Conservation (phyloP, 2,888 invertebrate genomes). For the Elmis aenea region DNA sequence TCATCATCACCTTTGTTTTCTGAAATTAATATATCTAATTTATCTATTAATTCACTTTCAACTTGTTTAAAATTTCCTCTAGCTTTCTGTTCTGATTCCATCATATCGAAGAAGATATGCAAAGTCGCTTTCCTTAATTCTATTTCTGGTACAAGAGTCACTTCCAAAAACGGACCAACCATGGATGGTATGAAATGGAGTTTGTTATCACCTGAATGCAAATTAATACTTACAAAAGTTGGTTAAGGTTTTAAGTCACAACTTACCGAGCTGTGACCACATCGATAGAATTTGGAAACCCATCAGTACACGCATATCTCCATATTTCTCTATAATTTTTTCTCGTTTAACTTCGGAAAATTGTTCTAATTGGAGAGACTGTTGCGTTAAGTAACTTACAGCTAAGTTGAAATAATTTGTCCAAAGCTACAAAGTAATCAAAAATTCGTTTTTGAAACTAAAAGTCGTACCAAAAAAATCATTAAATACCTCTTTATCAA, state of each 20-base stretch:
- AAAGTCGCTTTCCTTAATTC: slow-evolving; percentile 83
- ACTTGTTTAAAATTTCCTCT: slow-evolving; percentile 86
- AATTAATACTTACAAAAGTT: slow-evolving; percentile 9
- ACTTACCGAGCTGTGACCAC: slow-evolving; percentile 78
- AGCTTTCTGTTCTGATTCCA: slow-evolving; percentile 83
- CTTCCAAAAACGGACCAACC: slow-evolving; percentile 90
- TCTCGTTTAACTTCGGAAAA: slow-evolving; percentile 76
- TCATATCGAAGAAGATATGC: slow-evolving; percentile 91
- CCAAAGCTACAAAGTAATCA: slow-evolving; percentile 48
- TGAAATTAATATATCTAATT: slow-evolving; percentile 85
- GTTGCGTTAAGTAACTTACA: slow-evolving; percentile 75
- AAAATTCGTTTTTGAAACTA: slow-evolving; percentile 9
- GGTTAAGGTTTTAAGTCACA: not conserved
- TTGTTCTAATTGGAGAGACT: slow-evolving; percentile 72
- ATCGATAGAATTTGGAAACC: slow-evolving; percentile 87
- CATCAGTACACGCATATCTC: slow-evolving; percentile 89
- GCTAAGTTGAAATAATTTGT: slow-evolving; percentile 74
- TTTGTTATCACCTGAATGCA: slow-evolving; percentile 67
- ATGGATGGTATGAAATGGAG: slow-evolving; percentile 86
- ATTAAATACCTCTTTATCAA: slow-evolving; percentile 65
- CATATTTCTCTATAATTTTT: slow-evolving; percentile 73
- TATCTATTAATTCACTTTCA: slow-evolving; percentile 90
- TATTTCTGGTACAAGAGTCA: slow-evolving; percentile 83
- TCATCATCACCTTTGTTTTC: slow-evolving; percentile 93
- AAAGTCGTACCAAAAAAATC: slow-evolving; percentile 3